Evolutionary conservation across 2,113 vertebrate genomes (phyloP).

Genomic region (Crotalus viridis): DNA sequence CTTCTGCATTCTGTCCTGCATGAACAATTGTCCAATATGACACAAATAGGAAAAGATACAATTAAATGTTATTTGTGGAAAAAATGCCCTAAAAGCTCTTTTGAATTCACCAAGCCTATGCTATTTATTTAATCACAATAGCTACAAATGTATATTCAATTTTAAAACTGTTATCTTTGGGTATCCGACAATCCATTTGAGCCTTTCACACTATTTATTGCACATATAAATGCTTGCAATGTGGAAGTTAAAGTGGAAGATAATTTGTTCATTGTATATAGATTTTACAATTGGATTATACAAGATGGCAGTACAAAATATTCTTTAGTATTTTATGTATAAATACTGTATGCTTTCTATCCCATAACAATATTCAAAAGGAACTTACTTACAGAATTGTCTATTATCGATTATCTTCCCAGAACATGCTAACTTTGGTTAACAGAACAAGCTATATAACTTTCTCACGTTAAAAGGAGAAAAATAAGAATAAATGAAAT

Average conservation of each 20-base stretch:
- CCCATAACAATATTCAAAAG: background rate
- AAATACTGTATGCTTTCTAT: background rate
- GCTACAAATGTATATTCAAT: background rate
- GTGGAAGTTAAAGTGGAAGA: background rate
- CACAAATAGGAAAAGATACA: background rate
- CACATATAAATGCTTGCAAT: background rate
- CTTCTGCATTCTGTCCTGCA: background rate
- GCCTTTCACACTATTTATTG: background rate
- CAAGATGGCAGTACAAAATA: background rate
- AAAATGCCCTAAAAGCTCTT: background rate
- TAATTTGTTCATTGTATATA: background rate
- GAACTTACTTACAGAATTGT: background rate
- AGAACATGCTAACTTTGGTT: background rate
- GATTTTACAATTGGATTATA: background rate
- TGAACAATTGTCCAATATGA: background rate
- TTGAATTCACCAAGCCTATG: background rate
- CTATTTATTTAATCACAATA: constrained; percentile 3
- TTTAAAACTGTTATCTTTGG: background rate
- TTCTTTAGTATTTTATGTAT: background rate
- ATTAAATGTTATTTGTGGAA: background rate
- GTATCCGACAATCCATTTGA: background rate
- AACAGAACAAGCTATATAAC: background rate
- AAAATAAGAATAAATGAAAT: background rate
- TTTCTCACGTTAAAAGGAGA: background rate
- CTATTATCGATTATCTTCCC: background rate